Conservation (phyloP, 2,888 invertebrate genomes). For the Empis livida region DNA sequence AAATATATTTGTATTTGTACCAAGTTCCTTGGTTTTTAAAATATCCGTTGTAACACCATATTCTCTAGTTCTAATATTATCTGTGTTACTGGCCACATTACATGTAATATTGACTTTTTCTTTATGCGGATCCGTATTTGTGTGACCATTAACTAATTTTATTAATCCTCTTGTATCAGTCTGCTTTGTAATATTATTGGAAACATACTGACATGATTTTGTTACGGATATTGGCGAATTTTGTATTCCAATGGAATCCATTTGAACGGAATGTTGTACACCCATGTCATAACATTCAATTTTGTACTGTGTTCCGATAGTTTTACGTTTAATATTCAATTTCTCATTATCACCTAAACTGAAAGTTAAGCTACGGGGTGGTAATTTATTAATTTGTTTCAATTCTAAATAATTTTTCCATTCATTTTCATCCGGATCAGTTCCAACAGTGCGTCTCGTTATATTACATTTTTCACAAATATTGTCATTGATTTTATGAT, state of each 20-base stretch:
- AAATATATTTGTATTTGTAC: slow-evolving; percentile 17
- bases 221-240: slow-evolving; percentile 18
- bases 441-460: slow-evolving; percentile 42
- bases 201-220: slow-evolving; percentile 20
- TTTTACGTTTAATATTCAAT: slow-evolving; percentile 31
- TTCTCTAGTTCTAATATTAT: background rate
- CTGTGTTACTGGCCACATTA: background rate
- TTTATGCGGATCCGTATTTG: slow-evolving; percentile 19
- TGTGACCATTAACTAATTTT: slow-evolving; percentile 18
- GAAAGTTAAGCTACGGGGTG: slow-evolving; percentile 44
- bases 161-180: slow-evolving; percentile 36
- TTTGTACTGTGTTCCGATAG: slow-evolving; percentile 25
- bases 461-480: slow-evolving; percentile 41
- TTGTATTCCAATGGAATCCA: slow-evolving; percentile 22
- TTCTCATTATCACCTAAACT: slow-evolving; percentile 43
- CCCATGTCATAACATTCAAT: slow-evolving; percentile 1
- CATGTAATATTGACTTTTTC: background rate
- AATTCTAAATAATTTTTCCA: slow-evolving; percentile 28
- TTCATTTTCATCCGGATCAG: slow-evolving; percentile 36
- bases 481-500: slow-evolving; percentile 37
- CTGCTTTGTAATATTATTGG: slow-evolving; percentile 21
- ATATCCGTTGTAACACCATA: slow-evolving; percentile 12
- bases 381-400: slow-evolving; percentile 31
- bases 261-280: slow-evolving; percentile 9
- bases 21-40: slow-evolving; percentile 16